These are phyloP conservation scores for Actinemys pallida DNA, from an alignment of 2,113 vertebrate species.

Conservation along the genomic window DNA sequence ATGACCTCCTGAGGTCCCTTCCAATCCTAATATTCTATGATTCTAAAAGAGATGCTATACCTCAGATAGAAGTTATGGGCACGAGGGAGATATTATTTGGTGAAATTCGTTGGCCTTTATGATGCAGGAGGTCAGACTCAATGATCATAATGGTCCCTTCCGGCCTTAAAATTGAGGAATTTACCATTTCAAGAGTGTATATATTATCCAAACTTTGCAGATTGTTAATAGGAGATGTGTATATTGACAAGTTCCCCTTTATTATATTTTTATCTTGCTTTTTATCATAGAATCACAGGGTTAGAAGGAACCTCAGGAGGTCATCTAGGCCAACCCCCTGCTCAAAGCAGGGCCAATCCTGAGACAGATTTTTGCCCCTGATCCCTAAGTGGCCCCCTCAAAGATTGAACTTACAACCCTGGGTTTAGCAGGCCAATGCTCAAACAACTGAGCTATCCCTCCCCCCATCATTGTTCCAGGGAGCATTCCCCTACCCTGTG, in stretches of 20 bases:
- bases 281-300: background rate
- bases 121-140: background rate
- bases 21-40: too few relatives aligned
- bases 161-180: background rate
- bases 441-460: too few relatives aligned
- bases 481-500: background rate
- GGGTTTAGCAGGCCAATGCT: too few relatives aligned
- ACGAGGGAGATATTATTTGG: background rate
- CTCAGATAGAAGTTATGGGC: background rate
- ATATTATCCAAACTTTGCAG: background rate
- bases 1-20: too few relatives aligned
- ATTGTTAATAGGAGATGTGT: background rate
- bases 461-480: background rate
- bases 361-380: too few relatives aligned
- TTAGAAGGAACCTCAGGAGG: too few relatives aligned
- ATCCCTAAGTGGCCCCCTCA: too few relatives aligned
- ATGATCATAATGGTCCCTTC: background rate
- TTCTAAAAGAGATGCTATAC: background rate
- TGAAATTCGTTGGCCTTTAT: background rate
- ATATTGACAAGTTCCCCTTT: background rate
- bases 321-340: too few relatives aligned
- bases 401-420: too few relatives aligned
- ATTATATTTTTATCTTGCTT: background rate
- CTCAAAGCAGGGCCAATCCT: too few relatives aligned
- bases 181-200: background rate